These are phyloP conservation scores for Rachycentron canadum DNA, from an alignment of 2,797 vertebrate genomes.

Conservation along the genomic window DNA sequence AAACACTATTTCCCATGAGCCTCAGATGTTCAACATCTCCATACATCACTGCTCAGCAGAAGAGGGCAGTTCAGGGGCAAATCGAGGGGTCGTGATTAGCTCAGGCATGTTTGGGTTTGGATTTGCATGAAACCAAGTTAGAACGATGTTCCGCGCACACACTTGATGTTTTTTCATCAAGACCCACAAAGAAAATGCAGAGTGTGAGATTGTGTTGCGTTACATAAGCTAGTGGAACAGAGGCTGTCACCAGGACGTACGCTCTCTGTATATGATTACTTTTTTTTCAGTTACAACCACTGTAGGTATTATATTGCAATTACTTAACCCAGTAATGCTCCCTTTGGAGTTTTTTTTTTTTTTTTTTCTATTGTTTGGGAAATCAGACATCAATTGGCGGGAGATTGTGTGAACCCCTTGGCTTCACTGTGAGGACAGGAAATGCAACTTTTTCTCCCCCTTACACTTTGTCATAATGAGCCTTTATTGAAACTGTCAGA, in stretches of 20 bases:
- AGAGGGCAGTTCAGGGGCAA: not conserved
- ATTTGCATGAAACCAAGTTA: not conserved
- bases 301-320: not conserved
- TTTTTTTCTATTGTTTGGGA: not conserved
- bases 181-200: too few species aligned
- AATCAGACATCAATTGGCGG: not conserved
- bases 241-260: not conserved
- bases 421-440: not conserved
- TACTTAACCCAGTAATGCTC: not conserved
- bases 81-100: not conserved
- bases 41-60: too few species aligned
- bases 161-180: too few species aligned
- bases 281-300: not conserved
- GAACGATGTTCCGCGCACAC: not conserved
- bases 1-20: not conserved
- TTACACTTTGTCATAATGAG: not conserved
- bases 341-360: not conserved
- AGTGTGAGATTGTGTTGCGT: not conserved
- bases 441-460: not conserved
- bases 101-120: not conserved
- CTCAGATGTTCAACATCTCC: too few species aligned
- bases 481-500: not conserved
- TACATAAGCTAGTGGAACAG: not conserved
- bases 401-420: not conserved
- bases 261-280: not conserved